phyloP scores from a whole-genome alignment of 2,888 invertebrate species.

The Tipula lateralis region DNA sequence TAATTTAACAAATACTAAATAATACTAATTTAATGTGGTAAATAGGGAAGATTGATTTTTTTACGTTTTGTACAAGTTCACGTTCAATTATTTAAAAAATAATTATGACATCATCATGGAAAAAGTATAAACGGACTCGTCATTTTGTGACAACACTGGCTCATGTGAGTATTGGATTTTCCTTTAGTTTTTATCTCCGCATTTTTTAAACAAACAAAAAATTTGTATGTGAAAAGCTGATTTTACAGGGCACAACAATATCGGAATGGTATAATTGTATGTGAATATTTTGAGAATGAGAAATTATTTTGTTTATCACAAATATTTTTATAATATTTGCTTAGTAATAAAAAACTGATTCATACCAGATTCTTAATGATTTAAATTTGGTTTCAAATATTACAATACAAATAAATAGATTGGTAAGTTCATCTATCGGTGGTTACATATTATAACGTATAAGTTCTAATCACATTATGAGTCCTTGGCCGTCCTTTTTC shows the following conservation, averaged over 20 bases:
- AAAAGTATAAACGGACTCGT: constrained; percentile 19
- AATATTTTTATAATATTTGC: not conserved
- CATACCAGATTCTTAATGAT: not conserved
- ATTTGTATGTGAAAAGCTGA: not conserved
- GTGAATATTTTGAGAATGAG: not conserved
- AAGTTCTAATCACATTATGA: too few relatives aligned
- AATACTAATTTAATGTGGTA: constrained; percentile 5
- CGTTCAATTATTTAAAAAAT: not conserved
- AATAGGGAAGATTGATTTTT: not conserved
- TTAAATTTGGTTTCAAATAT: not conserved
- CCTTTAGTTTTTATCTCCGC: not conserved
- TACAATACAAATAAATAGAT: too few relatives aligned
- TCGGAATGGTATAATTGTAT: constrained; percentile 6
- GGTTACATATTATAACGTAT: too few relatives aligned
- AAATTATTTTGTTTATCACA: not conserved
- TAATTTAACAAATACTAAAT: not conserved
- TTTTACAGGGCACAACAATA: constrained; percentile 5
- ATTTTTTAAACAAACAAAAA: not conserved
- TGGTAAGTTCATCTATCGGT: not conserved
- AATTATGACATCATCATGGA: constrained; percentile 26
- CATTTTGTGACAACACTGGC: constrained; percentile 3
- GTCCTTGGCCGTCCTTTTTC: too few relatives aligned
- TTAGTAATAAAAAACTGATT: not conserved
- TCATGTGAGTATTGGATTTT: constrained; percentile 27
- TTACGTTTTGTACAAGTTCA: not conserved